Evolutionary conservation across 2,113 vertebrate species (phyloP).

Genomic region (Cryptotis parvus): DNA sequence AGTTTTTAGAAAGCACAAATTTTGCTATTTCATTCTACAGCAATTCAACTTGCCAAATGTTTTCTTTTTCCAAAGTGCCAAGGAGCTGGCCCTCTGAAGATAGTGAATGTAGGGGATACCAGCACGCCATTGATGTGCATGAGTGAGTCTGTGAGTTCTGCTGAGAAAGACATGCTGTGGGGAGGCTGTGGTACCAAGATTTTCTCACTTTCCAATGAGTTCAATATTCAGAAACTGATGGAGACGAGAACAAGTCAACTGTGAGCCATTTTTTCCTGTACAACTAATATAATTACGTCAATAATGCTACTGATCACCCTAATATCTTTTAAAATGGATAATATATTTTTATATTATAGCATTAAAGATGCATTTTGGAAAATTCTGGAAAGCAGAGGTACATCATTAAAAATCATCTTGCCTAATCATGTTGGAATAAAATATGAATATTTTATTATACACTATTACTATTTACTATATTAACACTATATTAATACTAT

Average conservation of each 20-base stretch:
- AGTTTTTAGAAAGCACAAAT: background rate
- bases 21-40: background rate
- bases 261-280: conserved; percentile 87
- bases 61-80: conserved; percentile 82
- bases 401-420: background rate
- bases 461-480: too few species aligned
- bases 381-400: background rate
- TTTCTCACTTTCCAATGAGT: conserved; percentile 91
- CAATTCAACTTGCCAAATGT: conserved; percentile 21
- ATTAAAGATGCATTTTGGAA: background rate
- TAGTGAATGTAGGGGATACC: conserved; percentile 88
- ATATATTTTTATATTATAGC: conserved; percentile 30
- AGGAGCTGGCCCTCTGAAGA: conserved; percentile 89
- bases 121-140: conserved; percentile 94
- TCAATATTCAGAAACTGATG: conserved; percentile 91
- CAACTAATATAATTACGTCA: background rate
- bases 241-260: conserved; percentile 91
- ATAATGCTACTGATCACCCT: background rate
- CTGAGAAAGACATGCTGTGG: conserved; percentile 91
- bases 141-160: conserved; percentile 87
- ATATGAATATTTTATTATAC: background rate
- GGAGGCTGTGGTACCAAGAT: conserved; percentile 94
- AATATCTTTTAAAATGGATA: conserved; percentile 13
- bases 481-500: too few species aligned
- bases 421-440: background rate